Evolutionary conservation across 2,888 invertebrate species (phyloP).

Genomic region (Cheiracanthium punctorium): DNA sequence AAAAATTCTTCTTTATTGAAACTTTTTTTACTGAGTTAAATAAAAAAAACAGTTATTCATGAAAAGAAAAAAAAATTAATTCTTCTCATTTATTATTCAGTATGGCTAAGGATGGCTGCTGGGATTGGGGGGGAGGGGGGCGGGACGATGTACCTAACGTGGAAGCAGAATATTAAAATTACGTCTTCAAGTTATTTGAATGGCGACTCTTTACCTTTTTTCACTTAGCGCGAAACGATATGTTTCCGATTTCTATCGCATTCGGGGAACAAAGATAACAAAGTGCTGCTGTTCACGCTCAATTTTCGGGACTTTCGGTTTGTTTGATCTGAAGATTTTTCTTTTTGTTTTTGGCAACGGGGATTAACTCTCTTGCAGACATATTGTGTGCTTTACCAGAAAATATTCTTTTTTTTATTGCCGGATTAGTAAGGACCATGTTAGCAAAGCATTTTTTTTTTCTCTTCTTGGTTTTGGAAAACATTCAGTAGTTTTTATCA

Average conservation of each 20-base stretch:
- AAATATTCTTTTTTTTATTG: neutral
- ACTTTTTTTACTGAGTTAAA: too few species aligned
- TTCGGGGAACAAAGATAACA: slow-evolving; percentile 37
- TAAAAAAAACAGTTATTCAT: too few species aligned
- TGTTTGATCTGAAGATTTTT: neutral
- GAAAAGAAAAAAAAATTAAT: too few species aligned
- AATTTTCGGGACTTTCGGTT: neutral
- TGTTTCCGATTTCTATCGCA: slow-evolving; percentile 53
- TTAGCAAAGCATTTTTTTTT: neutral
- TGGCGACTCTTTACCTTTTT: slow-evolving; percentile 12
- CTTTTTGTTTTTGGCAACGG: neutral
- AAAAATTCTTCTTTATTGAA: too few species aligned
- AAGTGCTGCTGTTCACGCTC: neutral
- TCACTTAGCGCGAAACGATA: slow-evolving; percentile 51
- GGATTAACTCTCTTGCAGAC: neutral
- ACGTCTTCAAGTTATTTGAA: neutral
- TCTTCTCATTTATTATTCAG: too few species aligned
- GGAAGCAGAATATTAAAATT: slow-evolving; percentile 38
- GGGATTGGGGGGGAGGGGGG: too few species aligned
- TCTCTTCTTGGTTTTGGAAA: neutral
- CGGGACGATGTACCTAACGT: too few species aligned
- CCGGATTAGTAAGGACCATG: neutral
- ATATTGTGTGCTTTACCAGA: neutral
- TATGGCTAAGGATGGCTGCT: too few species aligned
- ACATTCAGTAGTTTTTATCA: too few species aligned